A percentile compares a stretch with the other conserved stretches of the same genome.
Conservation (phyloP, 1,140 invertebrate genomes). For the Octopus sinensis region DNA sequence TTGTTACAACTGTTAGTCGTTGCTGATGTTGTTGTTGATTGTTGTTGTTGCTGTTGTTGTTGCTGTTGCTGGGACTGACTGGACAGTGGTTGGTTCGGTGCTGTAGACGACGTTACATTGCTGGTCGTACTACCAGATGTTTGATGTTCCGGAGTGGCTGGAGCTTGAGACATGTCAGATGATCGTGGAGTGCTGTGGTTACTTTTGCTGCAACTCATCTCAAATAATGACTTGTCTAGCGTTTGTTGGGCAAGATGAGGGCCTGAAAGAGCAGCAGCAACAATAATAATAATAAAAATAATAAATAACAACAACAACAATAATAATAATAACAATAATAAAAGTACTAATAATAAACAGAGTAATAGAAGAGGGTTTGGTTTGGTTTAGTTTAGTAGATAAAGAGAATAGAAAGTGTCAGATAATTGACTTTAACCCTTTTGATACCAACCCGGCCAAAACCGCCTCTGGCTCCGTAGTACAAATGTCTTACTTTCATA, state of each 20-base stretch:
- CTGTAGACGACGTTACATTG: background rate
- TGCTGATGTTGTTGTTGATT: background rate
- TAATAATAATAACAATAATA: background rate
- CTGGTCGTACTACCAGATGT: background rate
- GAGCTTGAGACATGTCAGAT: constrained; percentile 22
- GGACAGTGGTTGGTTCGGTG: background rate
- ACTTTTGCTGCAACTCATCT: constrained; percentile 28
- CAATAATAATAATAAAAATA: too few species aligned
- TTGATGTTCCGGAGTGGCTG: constrained; percentile 19
- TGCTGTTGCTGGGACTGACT: background rate
- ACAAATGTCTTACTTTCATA: too few species aligned
- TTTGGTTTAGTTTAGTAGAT: too few species aligned
- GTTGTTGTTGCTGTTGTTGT: background rate
- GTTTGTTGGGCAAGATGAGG: constrained; percentile 78
- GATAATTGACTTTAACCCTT: too few species aligned
- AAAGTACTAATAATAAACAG: too few species aligned
- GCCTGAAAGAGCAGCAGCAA: constrained; percentile 54
- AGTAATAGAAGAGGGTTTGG: too few species aligned
- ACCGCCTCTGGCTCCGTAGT: too few species aligned
- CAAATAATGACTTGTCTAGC: constrained; percentile 44
- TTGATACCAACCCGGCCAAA: too few species aligned
- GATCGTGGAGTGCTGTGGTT: constrained; percentile 32
- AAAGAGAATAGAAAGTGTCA: too few species aligned
- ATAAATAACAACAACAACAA: constrained; percentile 49
- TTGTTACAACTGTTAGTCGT: background rate